Evolutionary conservation across 2,888 invertebrate species (phyloP).

Genomic region (Machimus rusticus): DNA sequence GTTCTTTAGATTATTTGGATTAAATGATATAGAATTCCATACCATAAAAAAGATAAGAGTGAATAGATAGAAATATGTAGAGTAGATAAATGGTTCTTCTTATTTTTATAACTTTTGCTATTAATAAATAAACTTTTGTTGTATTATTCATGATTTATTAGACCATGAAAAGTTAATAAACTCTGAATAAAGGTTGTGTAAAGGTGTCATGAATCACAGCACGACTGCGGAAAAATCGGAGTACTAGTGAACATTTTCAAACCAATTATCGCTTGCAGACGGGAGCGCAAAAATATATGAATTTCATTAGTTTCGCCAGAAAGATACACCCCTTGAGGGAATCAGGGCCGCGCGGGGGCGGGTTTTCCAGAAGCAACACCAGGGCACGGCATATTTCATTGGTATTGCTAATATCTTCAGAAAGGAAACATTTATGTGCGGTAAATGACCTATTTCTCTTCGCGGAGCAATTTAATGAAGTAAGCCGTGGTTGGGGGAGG

Average conservation of each 20-base stretch:
- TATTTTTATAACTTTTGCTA: no score
- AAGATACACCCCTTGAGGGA: neutral
- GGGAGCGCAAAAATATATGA: neutral
- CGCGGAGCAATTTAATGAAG: neutral
- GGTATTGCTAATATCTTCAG: neutral
- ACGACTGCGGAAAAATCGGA: neutral
- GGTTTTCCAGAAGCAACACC: neutral
- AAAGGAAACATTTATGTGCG: neutral
- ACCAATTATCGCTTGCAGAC: neutral
- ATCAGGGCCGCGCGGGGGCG: neutral
- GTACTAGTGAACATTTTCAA: neutral
- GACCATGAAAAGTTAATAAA: neutral
- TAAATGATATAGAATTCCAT: no score
- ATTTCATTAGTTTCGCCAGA: neutral
- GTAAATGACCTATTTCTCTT: constrained; percentile 1
- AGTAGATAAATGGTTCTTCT: no score
- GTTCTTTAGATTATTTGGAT: no score
- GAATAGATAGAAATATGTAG: no score
- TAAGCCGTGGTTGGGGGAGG: neutral
- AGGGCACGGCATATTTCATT: neutral
- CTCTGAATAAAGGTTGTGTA: neutral
- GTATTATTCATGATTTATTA: no score
- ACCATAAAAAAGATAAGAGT: no score
- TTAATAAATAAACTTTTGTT: no score
- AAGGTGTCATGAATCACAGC: neutral